Evolutionary conservation across 2,797 vertebrate species (phyloP), one percentile per base, ranked within the genome.

Genomic region (Bucorvus abyssinicus): DNA sequence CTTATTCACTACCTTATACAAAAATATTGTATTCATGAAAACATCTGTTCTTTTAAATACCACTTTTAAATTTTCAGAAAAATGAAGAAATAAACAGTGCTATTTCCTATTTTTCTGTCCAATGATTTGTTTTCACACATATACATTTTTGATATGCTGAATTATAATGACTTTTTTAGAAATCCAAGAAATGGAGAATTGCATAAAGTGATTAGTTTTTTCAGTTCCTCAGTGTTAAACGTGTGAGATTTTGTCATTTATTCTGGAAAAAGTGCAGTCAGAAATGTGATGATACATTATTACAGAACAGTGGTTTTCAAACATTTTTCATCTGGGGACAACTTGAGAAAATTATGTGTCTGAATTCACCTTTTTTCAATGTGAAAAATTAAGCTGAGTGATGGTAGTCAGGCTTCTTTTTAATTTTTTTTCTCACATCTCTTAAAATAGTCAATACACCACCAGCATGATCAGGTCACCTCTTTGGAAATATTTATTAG

Each of bases 1-100:
- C 49, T 36, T 40, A 56, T 30, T 68, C n/a, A 52, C 4, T 71
- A n/a, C 7, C 9, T 79, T 56, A 34, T 19, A 55, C 6, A 77
- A 85, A 68, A 80, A 61, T 49, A 53, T 0, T n/a, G 5, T 24
- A 45, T 42, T 26, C 3, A 61, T 42, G 20, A 45, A 78, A 55
- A 0, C 19, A 21, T 9, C 9, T 5, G 2, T 1, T 61, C 45
- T 60, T 55, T 4, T 6, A 68, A 74, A 81, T 12, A 42, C 0
- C 6, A 26, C 29, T 69, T 68, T 69, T 64, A 3, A 67, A 93
- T 53, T 49, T 64, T 13, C 4, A 14, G 3, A 18, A 57, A 87
- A 47, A 5, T 1, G 24, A 30, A 47, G 29, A 67, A 65, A n/a
- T 42, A 44, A 40, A 42, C 2, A 18, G 6, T 45, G 49, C 9